Base-by-base conservation (phyloP, 2,113 vertebrate genomes). In the Syngnathoides biaculeatus region DNA sequence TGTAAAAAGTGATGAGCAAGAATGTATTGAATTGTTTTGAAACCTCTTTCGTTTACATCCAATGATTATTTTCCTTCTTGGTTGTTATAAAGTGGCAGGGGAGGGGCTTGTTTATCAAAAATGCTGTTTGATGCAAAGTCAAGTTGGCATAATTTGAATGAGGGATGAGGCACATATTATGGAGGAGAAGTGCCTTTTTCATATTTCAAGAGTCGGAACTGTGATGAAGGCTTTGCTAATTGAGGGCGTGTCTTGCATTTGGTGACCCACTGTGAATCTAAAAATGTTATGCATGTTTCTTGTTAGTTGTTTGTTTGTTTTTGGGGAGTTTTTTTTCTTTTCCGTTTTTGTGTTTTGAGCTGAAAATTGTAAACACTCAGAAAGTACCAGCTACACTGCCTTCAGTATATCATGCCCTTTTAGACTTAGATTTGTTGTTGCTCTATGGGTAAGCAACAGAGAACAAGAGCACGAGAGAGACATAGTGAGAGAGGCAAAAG, bases 301-400 rank as follows among this genome's bases (percentile, higher is more conserved):
- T 60, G 39, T 59, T 0, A 12, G 10, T 60, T 39, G n/a, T 4
- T 38, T 10, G 8, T 27, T 30, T 59, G 17, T 60, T 14, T 61
- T 43, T 7, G 2, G 26, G 13, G 9, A 19, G 0, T 9, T 70
- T 71, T 67, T 14, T 57, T 67, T 63, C 71, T 70, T 79, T 30
- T 2, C 45, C 0, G 6, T 58, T 70, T 71, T 63, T 12, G 55
- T 72, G 59, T 74, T 72, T 78, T 86, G 56, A 68, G 77, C 77
- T 81, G 20, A 79, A 75, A 82, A 81, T 93, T 93, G 88, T 76
- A 22, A 89, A 89, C 83, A 87, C 88, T 90, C 89, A 89, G 91
- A 92, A 89, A 90, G 87, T 90, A 92, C 91, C 91, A 93, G 92
- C 91, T 87, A 90, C 91, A 93, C 91, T 92, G 92, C 91, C 92